Evolutionary conservation across 1,140 invertebrate genomes (phyloP).

Genomic region (Drosophila paulistorum): DNA sequence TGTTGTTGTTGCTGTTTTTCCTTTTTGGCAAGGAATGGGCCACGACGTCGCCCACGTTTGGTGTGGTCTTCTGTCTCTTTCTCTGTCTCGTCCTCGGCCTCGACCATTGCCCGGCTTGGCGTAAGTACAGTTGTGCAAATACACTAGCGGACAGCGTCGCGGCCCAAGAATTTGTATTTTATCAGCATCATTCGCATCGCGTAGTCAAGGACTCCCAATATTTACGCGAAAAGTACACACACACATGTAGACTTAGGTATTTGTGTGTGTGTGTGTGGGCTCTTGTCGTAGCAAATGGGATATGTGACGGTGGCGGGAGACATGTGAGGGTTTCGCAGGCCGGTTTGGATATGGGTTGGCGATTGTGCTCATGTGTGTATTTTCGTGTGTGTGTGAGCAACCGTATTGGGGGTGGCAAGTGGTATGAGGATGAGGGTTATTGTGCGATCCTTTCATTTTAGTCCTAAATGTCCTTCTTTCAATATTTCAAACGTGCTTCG

Average conservation of each 20-base stretch:
- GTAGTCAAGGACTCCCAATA: slow-evolving; percentile 82
- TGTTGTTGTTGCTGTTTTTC: slow-evolving; percentile 46
- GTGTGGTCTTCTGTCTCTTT: slow-evolving; percentile 49
- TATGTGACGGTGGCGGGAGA: slow-evolving; percentile 54
- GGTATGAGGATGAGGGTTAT: slow-evolving; percentile 56
- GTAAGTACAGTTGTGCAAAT: slow-evolving; percentile 80
- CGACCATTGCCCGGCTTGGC: slow-evolving; percentile 68
- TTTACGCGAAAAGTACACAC: slow-evolving; percentile 77
- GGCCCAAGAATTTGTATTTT: slow-evolving; percentile 82
- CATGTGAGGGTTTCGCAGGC: slow-evolving; percentile 61
- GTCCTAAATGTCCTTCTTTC: slow-evolving; percentile 82
- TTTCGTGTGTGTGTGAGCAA: slow-evolving; percentile 28
- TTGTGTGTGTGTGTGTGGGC: slow-evolving; percentile 51
- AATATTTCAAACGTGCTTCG: slow-evolving; percentile 82
- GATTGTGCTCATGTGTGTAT: slow-evolving; percentile 35
- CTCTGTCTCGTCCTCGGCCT: slow-evolving; percentile 53
- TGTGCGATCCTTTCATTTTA: slow-evolving; percentile 81
- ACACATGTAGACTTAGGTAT: slow-evolving; percentile 10
- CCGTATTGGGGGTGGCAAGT: slow-evolving; percentile 34
- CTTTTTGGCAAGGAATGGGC: slow-evolving; percentile 64
- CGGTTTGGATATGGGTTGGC: slow-evolving; percentile 50
- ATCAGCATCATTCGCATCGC: slow-evolving; percentile 80
- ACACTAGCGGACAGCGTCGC: slow-evolving; percentile 77
- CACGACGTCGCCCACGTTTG: slow-evolving; percentile 53
- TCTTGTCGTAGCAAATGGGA: slow-evolving; percentile 78